Base-by-base conservation (phyloP, 2,797 vertebrate species). In the Leontocebus nigricollis region DNA sequence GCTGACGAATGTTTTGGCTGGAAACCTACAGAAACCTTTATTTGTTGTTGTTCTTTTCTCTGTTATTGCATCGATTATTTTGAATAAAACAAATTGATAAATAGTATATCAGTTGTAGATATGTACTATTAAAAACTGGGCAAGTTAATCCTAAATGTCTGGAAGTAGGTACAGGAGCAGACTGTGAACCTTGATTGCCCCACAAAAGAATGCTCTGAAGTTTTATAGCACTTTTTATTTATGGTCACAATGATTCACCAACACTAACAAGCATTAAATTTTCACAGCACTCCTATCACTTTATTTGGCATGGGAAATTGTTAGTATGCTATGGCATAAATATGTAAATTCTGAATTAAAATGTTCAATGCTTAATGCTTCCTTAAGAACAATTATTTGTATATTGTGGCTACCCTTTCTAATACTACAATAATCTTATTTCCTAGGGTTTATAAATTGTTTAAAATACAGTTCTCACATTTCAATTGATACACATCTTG, bases 171-270 rank as follows among this genome's bases (percentile, higher is more conserved):
- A 90, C 17, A 44, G 57, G 67, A 79, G 11, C 36, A 96, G 80
- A 92, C 24, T 39, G 4, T 97, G 96, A 98, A 95, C 88, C 90
- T 86, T 86, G 88, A 86, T 24, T 95, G 82, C 39, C 90, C 86
- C 72, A 44, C 48, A 44, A 89, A 97, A 93, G 97, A 96, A 97
- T 96, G 93, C 95, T 97, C 97, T 98, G 93, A 98, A 97, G 94
- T 98, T 98, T 98, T 97, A 97, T 48, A 82, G 96, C 85, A 96
- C 79, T 77, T 97, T 96, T 95, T 97, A 94, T 97, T 98, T 98
- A 97, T 59, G 93, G 79, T 79, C 92, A 79, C 57, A 85, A 55
- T 82, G 90, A 96, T 97, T 95, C 97, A 84, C 82, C 92, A 97
- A 92, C 50, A 92, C 90, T 95, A 98, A 96, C 90, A 96, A 96